Base-by-base conservation (phyloP, 1,140 invertebrate genomes). In the Tetraneura akinire region DNA sequence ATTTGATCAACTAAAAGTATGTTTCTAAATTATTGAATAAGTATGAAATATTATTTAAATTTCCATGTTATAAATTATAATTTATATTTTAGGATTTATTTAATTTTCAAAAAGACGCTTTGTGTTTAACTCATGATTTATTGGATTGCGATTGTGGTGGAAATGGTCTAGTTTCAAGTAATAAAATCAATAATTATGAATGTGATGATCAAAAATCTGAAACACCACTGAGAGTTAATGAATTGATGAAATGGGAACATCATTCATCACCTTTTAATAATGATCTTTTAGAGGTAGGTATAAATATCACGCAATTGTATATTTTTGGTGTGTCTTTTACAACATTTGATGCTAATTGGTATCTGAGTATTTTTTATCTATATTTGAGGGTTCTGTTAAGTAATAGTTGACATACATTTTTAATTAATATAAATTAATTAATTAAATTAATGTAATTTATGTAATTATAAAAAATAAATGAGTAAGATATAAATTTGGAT, bases 1-100 rank as follows among this genome's bases (percentile, higher is more conserved):
- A 6, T 83, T 84, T 26, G 86, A 89, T 62, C 89, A 91, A 83
- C 84, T 90, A 47, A 89, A 87, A 83, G 84, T 84, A 80, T 81
- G 29, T 0, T 62, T 60, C 76, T 1, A 53, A 76, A 0, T 76
- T 53, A 45, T 45, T 45, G 13, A 49, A n/a, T 2, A 68, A 29
- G 45, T 14, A 51, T 26, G 18, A 53, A 47, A 80, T 29, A 1
- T 1, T 42, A 37, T 18, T 1, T 6, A 14, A 53, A 37, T n/a
- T 64, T 37, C n/a, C n/a, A n/a, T n/a, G n/a, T n/a, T n/a, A n/a
- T n/a, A n/a, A n/a, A n/a, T n/a, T 16, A 14, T 21, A 0, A 32
- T 53, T 45, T 21, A 23, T 29, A 32, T 81, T 82, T 26, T 76
- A 84, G 82, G 83, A 84, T 73, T 80, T 84, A 53, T 84, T 84